Base-by-base conservation (phyloP, 1,140 invertebrate genomes). In the Asobara japonica region DNA sequence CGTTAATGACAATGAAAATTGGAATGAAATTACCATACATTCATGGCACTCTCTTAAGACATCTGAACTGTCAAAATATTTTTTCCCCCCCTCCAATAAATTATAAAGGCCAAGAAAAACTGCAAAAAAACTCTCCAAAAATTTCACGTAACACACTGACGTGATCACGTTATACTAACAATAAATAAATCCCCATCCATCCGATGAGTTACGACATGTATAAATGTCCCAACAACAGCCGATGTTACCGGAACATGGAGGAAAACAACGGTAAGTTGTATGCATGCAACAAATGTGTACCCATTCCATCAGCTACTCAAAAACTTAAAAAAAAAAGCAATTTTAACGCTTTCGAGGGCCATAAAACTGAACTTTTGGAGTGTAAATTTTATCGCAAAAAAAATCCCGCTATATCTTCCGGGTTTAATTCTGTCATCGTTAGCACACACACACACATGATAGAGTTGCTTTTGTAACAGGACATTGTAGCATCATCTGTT, bases 401-500 rank as follows among this genome's bases (percentile, higher is more conserved):
- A n/a, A n/a, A n/a, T n/a, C 13, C 4, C 18, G 41, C 4, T 16
- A 13, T 6, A 45, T 16, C 70, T 74, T 71, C 69, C 69, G 71
- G 25, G 33, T 65, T 31, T 7, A 61, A 66, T 38, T 64, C 38
- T 38, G 29, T 48, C 45, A 48, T 10, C 13, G 65, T 67, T 48
- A 25, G n/a, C 22, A 10, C 27, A 29, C 38, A 6, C 20, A 11
- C 2, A 16, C 5, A 20, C 16, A 38, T n/a, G 10, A 27, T 31
- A 3, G 3, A 18, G 27, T 27, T 31, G 27, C 45, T 56, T n/a
- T 76, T 79, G 75, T 45, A 45, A 45, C 41, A 45, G 41, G n/a
- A 71, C 77, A 78, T 77, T 62, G 69, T 79, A 78, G 74, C 65
- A 65, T n/a, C 66, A 64, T 38, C 20, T 64, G 73, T 67, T 56